A percentile compares a stretch with the other conserved stretches of the same genome.
phyloP scores from a whole-genome alignment of 2,113 vertebrate species.

The Turnix velox region DNA sequence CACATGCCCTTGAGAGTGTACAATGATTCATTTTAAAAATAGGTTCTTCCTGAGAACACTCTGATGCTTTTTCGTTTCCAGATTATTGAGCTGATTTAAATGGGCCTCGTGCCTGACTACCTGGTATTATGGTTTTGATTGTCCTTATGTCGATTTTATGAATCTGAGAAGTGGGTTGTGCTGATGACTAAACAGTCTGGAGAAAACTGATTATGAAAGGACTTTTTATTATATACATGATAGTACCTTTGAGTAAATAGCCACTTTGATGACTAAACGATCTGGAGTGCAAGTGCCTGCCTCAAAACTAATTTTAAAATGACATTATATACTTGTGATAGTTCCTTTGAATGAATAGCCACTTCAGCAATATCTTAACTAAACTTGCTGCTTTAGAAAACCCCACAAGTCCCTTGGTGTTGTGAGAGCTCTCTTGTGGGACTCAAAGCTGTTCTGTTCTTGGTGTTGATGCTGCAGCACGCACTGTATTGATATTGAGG shows the following conservation, averaged over 20 bases:
- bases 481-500: neutral
- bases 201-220: neutral
- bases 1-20: neutral
- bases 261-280: conserved; percentile 2
- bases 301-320: neutral
- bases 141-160: neutral
- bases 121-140: neutral
- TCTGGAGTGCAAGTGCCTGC: neutral
- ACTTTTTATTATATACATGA: neutral
- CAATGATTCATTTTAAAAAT: neutral
- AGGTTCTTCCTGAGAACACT: neutral
- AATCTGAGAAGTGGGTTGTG: neutral
- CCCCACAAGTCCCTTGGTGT: fast-evolving
- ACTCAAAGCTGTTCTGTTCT: neutral
- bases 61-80: neutral
- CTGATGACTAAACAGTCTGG: neutral
- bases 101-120: neutral
- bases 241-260: neutral
- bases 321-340: neutral
- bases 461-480: neutral
- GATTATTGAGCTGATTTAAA: neutral
- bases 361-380: neutral
- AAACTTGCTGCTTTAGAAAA: neutral
- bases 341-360: neutral
- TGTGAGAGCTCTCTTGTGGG: neutral